Conservation (phyloP, 1,140 invertebrate genomes). For the Pseudomyrmex pallidus region DNA sequence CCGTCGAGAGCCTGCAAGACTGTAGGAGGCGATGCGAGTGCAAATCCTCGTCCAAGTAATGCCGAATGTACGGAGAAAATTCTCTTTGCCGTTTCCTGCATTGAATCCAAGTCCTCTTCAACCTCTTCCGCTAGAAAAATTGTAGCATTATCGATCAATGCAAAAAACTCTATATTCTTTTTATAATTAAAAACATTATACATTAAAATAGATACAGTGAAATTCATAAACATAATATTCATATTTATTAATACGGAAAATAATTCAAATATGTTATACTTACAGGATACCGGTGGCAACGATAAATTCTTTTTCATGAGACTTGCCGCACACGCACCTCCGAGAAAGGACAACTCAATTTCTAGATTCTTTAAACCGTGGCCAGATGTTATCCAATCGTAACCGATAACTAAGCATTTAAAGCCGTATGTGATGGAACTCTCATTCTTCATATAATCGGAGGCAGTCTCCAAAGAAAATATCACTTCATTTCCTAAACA, state of each 20-base stretch:
- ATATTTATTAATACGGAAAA: conserved; percentile 9
- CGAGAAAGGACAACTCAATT: conserved; percentile 95
- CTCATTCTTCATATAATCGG: conserved; percentile 97
- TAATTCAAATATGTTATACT: conserved; percentile 67
- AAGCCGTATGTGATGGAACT: conserved; percentile 94
- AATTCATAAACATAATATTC: not conserved
- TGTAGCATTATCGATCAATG: not conserved
- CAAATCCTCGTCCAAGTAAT: conserved; percentile 95
- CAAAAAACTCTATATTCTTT: conserved; percentile 28
- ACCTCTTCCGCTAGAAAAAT: conserved; percentile 88
- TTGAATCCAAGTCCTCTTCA: conserved; percentile 89
- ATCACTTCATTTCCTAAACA: conserved; percentile 94
- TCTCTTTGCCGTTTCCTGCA: conserved; percentile 90
- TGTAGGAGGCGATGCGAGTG: conserved; percentile 93
- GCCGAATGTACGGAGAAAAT: conserved; percentile 90
- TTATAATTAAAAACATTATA: conserved; percentile 5
- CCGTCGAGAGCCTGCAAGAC: conserved; percentile 96
- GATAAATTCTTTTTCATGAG: conserved; percentile 94
- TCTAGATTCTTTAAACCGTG: conserved; percentile 92
- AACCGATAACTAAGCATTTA: conserved; percentile 96
- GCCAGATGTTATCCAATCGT: conserved; percentile 91
- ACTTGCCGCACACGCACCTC: conserved; percentile 95
- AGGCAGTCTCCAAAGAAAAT: conserved; percentile 97
- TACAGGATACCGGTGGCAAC: conserved; percentile 89
- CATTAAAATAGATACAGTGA: not conserved